Base-by-base conservation (phyloP, 2,888 invertebrate species). In the Drosophila kanekoi region DNA sequence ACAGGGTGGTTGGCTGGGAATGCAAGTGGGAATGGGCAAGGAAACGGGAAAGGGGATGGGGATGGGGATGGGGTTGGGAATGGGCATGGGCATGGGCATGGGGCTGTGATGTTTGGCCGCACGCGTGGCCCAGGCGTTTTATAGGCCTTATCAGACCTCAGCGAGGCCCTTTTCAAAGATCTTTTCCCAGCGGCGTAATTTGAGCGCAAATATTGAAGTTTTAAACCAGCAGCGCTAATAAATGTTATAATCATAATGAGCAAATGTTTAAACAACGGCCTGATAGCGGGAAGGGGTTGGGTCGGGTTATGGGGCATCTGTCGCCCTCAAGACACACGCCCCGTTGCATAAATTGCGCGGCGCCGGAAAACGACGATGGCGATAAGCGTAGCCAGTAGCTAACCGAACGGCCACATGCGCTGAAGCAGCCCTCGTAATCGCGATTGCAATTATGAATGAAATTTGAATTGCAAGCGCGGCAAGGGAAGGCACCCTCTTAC, bases 211-310 rank as follows among this genome's bases (percentile, higher is more conserved):
- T 81, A 89, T 84, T 84, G 79, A 59, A 85, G 80, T 80, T 87
- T 78, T 66, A 74, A 78, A 78, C 56, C 75, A 61, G 70, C 53
- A 43, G 74, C 75, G 67, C 73, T 76, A 77, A 88, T 85, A 81
- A 87, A 77, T 74, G 69, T 72, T 80, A 89, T 80, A 84, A 72
- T 66, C 71, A 84, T 90, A 85, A 90, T 78, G 86, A 85, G 90
- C 83, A 89, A 90, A 87, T 90, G 86, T 87, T 90, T 87, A 73
- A 78, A 65, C 54, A 67, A 41, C 16, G 35, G 44, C 33, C 20
- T 33, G 32, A 13, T 33, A 20, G 13, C 0, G 23, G 3, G 18
- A 41, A 9, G 1, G 10, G 32, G 8, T 11, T 11, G 20, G 16
- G 44, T 3, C 10, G 23, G 35, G 48, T 28, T 28, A 28, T 28